phyloP scores from a whole-genome alignment of 2,113 vertebrate genomes.

The Sigmodon hispidus region DNA sequence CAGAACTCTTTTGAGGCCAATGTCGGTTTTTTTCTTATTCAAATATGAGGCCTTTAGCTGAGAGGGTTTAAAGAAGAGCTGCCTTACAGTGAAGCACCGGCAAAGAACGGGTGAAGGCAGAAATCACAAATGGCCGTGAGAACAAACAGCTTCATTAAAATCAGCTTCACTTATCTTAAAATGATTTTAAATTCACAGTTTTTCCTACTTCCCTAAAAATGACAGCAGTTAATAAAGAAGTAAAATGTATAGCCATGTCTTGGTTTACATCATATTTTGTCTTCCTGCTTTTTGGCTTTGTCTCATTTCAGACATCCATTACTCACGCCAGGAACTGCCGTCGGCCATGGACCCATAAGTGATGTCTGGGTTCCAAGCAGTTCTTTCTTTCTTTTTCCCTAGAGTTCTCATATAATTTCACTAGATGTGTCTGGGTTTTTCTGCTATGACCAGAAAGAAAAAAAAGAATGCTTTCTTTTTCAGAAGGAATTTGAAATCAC shows the following conservation, averaged over 20 bases:
- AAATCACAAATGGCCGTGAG: background rate
- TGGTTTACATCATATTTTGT: constrained; percentile 41
- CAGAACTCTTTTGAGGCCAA: background rate
- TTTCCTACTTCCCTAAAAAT: background rate
- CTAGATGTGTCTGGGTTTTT: background rate
- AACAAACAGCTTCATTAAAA: background rate
- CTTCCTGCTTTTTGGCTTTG: background rate
- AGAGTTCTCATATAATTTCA: background rate
- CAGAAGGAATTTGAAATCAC: background rate
- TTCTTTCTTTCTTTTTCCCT: background rate
- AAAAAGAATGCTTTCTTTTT: constrained; percentile 47
- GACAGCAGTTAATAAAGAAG: background rate
- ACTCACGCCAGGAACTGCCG: background rate
- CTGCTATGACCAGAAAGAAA: constrained; percentile 11
- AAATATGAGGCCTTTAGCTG: background rate
- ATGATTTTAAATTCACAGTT: background rate
- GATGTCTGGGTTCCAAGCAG: background rate
- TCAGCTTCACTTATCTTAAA: background rate
- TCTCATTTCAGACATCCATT: constrained; percentile 35
- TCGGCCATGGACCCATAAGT: background rate
- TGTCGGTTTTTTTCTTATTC: constrained; percentile 35
- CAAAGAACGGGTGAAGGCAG: background rate
- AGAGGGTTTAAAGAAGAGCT: background rate
- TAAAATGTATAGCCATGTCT: background rate
- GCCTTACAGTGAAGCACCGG: background rate